Conservation (phyloP, 2,113 vertebrate genomes). For the Vicugna pacos region DNA sequence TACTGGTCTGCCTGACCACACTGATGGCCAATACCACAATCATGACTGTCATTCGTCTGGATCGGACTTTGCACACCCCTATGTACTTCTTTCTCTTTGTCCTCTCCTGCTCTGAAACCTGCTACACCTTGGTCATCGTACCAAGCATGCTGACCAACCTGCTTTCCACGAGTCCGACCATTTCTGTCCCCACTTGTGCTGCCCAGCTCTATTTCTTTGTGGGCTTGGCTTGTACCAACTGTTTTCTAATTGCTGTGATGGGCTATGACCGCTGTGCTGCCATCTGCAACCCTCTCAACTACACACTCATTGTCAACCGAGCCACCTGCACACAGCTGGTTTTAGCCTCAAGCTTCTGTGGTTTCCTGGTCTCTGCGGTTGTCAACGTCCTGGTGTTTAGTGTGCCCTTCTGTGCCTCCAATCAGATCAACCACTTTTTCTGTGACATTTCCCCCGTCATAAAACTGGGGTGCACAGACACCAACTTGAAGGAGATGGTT, state of each 20-base stretch:
- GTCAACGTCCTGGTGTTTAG: slow-evolving; percentile 61
- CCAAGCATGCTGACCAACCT: slow-evolving; percentile 72
- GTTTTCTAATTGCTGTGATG: slow-evolving; percentile 71
- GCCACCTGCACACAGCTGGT: slow-evolving; percentile 42
- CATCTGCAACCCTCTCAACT: slow-evolving; percentile 77
- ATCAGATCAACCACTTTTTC: slow-evolving; percentile 67
- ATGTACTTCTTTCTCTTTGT: slow-evolving; percentile 74
- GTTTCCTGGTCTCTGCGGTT: slow-evolving; percentile 71
- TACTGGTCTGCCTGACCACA: slow-evolving; percentile 45
- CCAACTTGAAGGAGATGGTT: slow-evolving; percentile 59
- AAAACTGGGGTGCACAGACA: slow-evolving; percentile 70
- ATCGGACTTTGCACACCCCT: slow-evolving; percentile 53
- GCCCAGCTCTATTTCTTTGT: slow-evolving; percentile 72
- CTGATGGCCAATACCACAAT: slow-evolving; percentile 56
- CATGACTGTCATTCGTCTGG: slow-evolving; percentile 5
- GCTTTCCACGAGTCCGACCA: background rate
- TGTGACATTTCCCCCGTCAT: slow-evolving; percentile 71
- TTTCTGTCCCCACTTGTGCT: slow-evolving; percentile 60
- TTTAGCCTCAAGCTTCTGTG: slow-evolving; percentile 54
- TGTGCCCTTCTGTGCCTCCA: slow-evolving; percentile 63
- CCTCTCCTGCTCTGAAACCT: slow-evolving; percentile 72
- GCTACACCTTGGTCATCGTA: slow-evolving; percentile 62
- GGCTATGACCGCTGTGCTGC: slow-evolving; percentile 68
- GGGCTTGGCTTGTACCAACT: slow-evolving; percentile 68
- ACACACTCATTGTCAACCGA: slow-evolving; percentile 42